These are phyloP conservation scores for Craseonycteris thonglongyai DNA, from an alignment of 2,113 vertebrate genomes.

Conservation along the genomic window DNA sequence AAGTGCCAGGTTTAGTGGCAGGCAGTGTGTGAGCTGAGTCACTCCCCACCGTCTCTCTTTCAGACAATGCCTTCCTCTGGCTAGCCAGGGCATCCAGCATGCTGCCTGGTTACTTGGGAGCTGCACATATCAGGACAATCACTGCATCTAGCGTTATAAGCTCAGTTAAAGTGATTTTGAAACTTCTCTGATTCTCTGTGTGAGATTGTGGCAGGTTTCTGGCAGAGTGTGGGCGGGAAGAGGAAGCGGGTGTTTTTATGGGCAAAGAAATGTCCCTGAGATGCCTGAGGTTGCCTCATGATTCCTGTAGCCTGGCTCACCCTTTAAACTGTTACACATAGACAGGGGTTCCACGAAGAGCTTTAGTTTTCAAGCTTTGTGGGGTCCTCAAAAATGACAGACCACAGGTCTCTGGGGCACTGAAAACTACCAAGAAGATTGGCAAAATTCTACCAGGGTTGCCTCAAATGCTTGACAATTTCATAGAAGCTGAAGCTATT, in stretches of 20 bases:
- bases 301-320: background rate
- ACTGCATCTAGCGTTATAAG: background rate
- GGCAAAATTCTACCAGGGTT: background rate
- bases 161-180: background rate
- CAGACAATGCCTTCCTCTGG: background rate
- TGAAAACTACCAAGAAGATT: background rate
- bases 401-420: background rate
- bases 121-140: background rate
- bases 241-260: background rate
- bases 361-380: background rate
- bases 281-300: background rate
- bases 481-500: background rate
- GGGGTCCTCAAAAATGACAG: background rate
- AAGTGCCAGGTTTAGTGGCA: background rate
- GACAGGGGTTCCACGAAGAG: background rate
- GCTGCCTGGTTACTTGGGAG: background rate
- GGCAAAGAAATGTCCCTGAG: background rate
- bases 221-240: background rate
- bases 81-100: background rate
- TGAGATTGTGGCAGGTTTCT: background rate
- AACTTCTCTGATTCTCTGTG: constrained; percentile 13
- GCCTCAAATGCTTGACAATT: background rate
- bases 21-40: background rate
- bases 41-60: background rate
- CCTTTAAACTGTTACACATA: background rate